phyloP scores from a whole-genome alignment of 2,797 vertebrate species.

The Adelosebastes latens region DNA sequence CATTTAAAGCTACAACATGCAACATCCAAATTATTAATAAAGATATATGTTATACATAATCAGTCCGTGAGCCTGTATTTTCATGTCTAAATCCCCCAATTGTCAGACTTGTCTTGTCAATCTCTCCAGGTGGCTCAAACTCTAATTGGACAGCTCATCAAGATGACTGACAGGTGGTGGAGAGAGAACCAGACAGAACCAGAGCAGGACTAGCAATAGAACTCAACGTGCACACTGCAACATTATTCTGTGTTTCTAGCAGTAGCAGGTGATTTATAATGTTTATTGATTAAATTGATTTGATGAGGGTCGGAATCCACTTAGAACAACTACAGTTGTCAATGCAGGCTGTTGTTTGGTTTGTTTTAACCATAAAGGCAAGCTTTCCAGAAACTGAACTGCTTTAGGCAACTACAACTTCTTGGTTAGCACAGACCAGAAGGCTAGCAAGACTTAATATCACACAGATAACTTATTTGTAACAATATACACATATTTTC shows the following conservation, averaged over 20 bases:
- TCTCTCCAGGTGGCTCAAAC: not conserved
- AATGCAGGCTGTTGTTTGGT: not conserved
- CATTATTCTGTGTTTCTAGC: not conserved
- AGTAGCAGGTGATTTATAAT: not conserved
- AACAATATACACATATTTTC: not conserved
- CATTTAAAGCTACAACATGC: not conserved
- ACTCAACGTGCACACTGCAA: not conserved
- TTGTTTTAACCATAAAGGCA: not conserved
- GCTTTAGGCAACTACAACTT: not conserved
- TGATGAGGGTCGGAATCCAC: not conserved
- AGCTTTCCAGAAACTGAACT: not conserved
- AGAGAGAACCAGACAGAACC: not conserved
- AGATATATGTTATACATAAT: not conserved
- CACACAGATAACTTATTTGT: not conserved
- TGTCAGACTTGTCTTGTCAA: not conserved
- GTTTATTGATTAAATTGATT: not conserved
- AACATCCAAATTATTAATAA: not conserved
- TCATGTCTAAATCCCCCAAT: not conserved
- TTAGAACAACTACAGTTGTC: not conserved
- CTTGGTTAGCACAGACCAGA: not conserved
- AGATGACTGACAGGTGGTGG: not conserved
- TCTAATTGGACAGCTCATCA: not conserved
- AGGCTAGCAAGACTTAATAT: too few species aligned
- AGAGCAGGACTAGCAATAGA: not conserved
- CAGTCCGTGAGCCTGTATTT: not conserved